Conservation (phyloP, 2,888 invertebrate genomes). For the Cosmia pyralina region DNA sequence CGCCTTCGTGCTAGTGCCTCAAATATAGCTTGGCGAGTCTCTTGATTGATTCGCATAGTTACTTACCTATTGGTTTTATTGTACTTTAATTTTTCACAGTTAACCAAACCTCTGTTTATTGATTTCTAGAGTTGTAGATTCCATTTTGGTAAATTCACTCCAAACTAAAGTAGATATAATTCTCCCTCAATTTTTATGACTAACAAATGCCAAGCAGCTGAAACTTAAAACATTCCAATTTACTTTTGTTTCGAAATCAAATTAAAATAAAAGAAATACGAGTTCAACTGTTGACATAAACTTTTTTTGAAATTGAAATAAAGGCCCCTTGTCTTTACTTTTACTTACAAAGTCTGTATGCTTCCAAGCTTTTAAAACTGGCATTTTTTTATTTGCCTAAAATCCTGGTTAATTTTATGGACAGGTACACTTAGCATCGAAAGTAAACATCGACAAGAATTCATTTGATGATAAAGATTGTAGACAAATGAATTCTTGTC, state of each 20-base stretch:
- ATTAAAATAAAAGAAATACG: conserved; percentile 23
- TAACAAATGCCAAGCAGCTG: conserved; percentile 48
- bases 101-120: background rate
- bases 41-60: too few relatives aligned
- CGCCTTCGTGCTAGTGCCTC: background rate
- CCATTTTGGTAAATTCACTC: background rate
- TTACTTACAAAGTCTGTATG: too few relatives aligned
- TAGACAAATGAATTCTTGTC: too few relatives aligned
- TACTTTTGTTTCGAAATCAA: conserved; percentile 26
- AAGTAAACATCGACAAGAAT: too few relatives aligned
- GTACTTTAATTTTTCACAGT: background rate
- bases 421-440: too few relatives aligned
- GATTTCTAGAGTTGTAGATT: background rate
- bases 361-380: background rate
- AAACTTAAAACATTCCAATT: conserved; percentile 33
- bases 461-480: too few relatives aligned
- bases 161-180: background rate
- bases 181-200: conserved; percentile 39
- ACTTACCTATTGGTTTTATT: background rate
- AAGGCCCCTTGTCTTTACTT: too few relatives aligned
- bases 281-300: background rate
- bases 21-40: background rate
- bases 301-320: too few relatives aligned
- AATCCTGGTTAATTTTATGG: too few relatives aligned
- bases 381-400: background rate